phyloP scores from a whole-genome alignment of 1,140 invertebrate genomes.

The Ylistrum balloti region DNA sequence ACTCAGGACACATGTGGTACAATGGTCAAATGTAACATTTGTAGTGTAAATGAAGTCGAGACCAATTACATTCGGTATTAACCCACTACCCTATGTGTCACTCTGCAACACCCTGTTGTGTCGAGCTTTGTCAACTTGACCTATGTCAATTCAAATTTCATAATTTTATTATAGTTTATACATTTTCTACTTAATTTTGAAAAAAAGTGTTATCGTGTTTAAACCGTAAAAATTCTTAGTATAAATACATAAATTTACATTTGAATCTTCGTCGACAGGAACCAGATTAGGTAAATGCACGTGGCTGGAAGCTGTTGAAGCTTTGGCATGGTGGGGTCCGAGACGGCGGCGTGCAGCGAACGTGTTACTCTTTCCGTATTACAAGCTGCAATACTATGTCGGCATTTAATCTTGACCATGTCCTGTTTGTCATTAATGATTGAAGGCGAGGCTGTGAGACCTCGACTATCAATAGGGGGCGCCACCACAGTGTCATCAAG shows the following conservation, averaged over 20 bases:
- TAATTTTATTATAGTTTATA: background rate
- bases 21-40: background rate
- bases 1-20: background rate
- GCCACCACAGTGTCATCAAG: background rate
- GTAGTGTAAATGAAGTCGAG: background rate
- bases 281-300: too few relatives aligned
- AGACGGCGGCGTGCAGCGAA: background rate
- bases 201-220: too few relatives aligned
- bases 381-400: background rate
- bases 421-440: conserved; percentile 25
- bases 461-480: background rate
- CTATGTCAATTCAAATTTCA: background rate
- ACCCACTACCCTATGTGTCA: background rate
- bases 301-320: background rate
- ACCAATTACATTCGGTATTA: background rate
- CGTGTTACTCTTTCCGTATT: background rate
- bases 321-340: background rate
- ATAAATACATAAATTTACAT: too few relatives aligned
- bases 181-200: background rate
- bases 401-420: conserved; percentile 38
- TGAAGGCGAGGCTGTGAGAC: background rate
- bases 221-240: too few relatives aligned
- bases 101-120: background rate
- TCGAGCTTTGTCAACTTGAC: background rate
- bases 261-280: too few relatives aligned